These are phyloP conservation scores for Pollimyrus isidori DNA, from an alignment of 2,113 vertebrate genomes.

Conservation along the genomic window DNA sequence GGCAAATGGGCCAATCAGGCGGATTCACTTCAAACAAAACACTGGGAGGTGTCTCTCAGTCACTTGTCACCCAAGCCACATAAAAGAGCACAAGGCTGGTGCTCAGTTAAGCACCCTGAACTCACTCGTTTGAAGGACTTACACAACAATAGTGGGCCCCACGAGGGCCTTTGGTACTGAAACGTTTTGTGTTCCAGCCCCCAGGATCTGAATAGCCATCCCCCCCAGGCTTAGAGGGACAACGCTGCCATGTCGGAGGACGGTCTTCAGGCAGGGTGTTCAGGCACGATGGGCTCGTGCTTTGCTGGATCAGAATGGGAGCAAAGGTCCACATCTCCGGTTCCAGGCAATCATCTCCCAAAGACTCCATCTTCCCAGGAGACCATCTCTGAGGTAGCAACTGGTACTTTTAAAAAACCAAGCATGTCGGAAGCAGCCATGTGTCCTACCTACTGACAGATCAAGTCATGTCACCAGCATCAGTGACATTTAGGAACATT, in stretches of 20 bases:
- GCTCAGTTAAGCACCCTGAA: constrained; percentile 62
- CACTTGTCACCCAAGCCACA: constrained; percentile 60
- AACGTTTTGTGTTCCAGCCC: constrained; percentile 38
- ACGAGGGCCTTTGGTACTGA: constrained; percentile 39
- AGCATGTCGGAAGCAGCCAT: background rate
- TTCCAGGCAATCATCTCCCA: constrained; percentile 18
- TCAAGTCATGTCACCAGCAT: background rate
- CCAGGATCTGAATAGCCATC: constrained; percentile 38
- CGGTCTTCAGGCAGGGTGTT: constrained; percentile 41
- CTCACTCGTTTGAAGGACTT: constrained; percentile 53
- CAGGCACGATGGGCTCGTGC: constrained; percentile 30
- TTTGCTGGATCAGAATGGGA: constrained; percentile 34
- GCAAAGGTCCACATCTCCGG: constrained; percentile 28
- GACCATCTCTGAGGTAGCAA: background rate
- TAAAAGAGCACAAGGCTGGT: constrained; percentile 48
- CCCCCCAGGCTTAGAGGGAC: constrained; percentile 41
- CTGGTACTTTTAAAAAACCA: background rate
- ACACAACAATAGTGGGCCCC: constrained; percentile 35
- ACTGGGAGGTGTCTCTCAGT: constrained; percentile 57
- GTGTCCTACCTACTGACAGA: background rate
- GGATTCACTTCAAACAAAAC: constrained; percentile 51
- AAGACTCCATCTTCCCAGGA: background rate
- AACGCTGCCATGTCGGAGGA: constrained; percentile 38
- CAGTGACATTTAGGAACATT: background rate
- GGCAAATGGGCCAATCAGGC: constrained; percentile 43